These are phyloP conservation scores for Zaprionus nigranus DNA, from an alignment of 1,140 invertebrate species.

Conservation along the genomic window DNA sequence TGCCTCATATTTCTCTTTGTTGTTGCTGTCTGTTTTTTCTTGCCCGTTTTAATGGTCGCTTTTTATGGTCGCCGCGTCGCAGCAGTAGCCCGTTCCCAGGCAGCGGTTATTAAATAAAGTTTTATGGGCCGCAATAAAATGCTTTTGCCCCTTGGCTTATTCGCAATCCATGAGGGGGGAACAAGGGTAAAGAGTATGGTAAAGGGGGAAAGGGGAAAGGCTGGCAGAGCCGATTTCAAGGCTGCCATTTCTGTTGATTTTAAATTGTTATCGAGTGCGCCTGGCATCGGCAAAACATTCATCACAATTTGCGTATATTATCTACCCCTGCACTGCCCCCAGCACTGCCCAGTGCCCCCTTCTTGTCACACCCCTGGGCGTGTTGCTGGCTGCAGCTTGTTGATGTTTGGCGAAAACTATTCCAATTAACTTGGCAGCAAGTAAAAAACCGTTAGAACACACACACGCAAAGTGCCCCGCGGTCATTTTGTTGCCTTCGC, in stretches of 20 bases:
- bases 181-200: not conserved
- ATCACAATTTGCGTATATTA: not conserved
- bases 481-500: slow-evolving; percentile 60
- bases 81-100: slow-evolving; percentile 20
- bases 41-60: slow-evolving; percentile 66
- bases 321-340: not conserved
- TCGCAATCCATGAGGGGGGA: not conserved
- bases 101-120: slow-evolving; percentile 77
- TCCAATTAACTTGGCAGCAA: slow-evolving; percentile 69
- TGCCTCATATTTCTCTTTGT: slow-evolving; percentile 1
- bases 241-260: slow-evolving; percentile 12
- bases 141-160: slow-evolving; percentile 8
- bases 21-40: slow-evolving; percentile 32
- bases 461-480: slow-evolving; percentile 54
- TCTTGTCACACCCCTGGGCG: not conserved
- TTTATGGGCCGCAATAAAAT: slow-evolving; percentile 67
- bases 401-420: slow-evolving; percentile 73
- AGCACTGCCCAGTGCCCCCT: not conserved
- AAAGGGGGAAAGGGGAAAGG: not conserved
- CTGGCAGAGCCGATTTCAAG: slow-evolving; percentile 20
- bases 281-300: not conserved
- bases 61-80: slow-evolving; percentile 59
- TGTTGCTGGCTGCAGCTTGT: slow-evolving; percentile 27
- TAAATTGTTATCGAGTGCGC: slow-evolving; percentile 23
- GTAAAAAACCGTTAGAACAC: slow-evolving; percentile 37